These are phyloP conservation scores for Melozone crissalis DNA, from an alignment of 2,113 vertebrate species.

Conservation along the genomic window DNA sequence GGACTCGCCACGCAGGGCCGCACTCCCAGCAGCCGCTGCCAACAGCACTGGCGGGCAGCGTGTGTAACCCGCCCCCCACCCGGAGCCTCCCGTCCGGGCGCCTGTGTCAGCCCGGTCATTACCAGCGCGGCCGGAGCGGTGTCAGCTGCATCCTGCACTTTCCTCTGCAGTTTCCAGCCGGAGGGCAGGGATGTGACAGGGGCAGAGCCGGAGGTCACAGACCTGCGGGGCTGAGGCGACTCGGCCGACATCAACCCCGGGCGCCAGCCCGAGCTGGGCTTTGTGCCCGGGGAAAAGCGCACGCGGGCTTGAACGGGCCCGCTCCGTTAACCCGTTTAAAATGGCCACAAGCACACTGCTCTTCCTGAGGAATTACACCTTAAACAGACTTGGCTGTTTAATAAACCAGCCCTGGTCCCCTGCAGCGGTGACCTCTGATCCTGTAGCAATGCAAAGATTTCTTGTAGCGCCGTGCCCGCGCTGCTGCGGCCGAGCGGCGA, in stretches of 20 bases:
- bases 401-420: neutral
- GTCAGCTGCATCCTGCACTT: neutral
- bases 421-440: neutral
- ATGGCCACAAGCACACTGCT: neutral
- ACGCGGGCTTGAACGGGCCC: neutral
- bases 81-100: neutral
- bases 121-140: neutral
- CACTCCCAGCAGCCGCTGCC: too few relatives aligned
- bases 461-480: neutral
- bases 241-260: accelerated
- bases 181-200: neutral
- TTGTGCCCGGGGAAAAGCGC: neutral
- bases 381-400: neutral
- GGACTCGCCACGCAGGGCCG: too few relatives aligned
- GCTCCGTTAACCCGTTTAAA: neutral
- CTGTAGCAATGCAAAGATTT: neutral
- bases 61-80: too few relatives aligned
- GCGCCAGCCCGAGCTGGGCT: neutral
- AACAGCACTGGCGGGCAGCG: too few relatives aligned
- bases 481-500: neutral
- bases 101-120: accelerated
- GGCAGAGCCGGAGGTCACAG: neutral
- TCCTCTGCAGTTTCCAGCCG: accelerated
- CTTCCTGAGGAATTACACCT: neutral
- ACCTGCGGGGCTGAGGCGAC: neutral